These are phyloP conservation scores for Crocidura indochinensis DNA, from an alignment of 2,797 vertebrate species.

Conservation along the genomic window DNA sequence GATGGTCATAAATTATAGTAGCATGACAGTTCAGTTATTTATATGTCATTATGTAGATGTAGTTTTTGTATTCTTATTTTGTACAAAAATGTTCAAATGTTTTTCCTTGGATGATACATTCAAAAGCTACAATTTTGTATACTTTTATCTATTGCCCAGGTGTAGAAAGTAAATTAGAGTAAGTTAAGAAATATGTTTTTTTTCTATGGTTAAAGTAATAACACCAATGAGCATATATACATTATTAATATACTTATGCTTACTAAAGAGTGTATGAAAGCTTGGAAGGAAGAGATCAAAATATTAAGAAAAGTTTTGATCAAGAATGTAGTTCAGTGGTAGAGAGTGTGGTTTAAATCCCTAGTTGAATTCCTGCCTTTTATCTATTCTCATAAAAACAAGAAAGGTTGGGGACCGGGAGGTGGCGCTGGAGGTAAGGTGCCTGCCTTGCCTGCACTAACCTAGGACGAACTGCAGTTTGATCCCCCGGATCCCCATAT, in stretches of 20 bases:
- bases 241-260: neutral
- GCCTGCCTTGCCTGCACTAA: too few species aligned
- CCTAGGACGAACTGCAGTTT: too few species aligned
- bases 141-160: neutral
- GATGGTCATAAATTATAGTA: neutral
- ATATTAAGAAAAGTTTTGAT: neutral
- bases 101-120: neutral
- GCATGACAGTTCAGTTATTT: neutral
- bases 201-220: slow-evolving; percentile 43
- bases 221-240: too few species aligned
- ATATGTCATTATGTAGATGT: slow-evolving; percentile 18
- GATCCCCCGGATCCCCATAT: too few species aligned
- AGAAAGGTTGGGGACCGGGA: neutral
- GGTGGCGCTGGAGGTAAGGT: too few species aligned
- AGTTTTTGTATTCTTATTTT: slow-evolving; percentile 10
- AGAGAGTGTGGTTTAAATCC: too few species aligned
- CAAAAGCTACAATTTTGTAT: neutral
- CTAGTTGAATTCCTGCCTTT: too few species aligned
- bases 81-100: neutral
- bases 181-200: slow-evolving; percentile 38
- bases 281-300: slow-evolving; percentile 50
- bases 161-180: slow-evolving; percentile 25
- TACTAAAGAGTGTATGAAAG: neutral
- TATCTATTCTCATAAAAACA: too few species aligned
- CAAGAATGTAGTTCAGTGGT: too few species aligned